phyloP scores from a whole-genome alignment of 2,888 invertebrate species.

The Melipona beecheii region DNA sequence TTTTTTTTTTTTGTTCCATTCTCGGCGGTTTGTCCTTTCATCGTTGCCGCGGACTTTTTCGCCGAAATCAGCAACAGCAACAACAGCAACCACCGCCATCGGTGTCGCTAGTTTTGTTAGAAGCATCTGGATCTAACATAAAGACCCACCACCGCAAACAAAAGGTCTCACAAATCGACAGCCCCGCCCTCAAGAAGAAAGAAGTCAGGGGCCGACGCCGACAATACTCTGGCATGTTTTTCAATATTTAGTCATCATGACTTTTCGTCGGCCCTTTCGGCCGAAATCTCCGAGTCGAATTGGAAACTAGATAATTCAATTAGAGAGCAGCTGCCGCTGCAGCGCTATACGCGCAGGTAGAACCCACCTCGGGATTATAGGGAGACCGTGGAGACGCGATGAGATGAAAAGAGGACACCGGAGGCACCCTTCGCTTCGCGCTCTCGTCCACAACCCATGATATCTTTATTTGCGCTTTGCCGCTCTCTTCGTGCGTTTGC shows the following conservation, averaged over 20 bases:
- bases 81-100: not conserved
- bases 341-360: constrained; percentile 67
- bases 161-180: constrained; percentile 71
- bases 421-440: constrained; percentile 68
- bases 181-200: constrained; percentile 72
- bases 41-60: constrained; percentile 13
- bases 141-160: constrained; percentile 74
- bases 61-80: not conserved
- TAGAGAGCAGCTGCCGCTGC: constrained; percentile 81
- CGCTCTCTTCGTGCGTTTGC: not conserved
- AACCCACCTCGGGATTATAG: constrained; percentile 59
- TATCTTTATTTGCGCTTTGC: constrained; percentile 72
- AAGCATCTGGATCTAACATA: constrained; percentile 71
- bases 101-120: constrained; percentile 15
- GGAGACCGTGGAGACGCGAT: constrained; percentile 38
- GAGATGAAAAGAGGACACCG: constrained; percentile 39
- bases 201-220: constrained; percentile 72
- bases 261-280: constrained; percentile 81
- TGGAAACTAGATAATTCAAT: constrained; percentile 84
- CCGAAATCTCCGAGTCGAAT: constrained; percentile 83
- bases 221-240: constrained; percentile 83
- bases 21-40: not conserved
- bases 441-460: constrained; percentile 63
- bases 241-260: constrained; percentile 84
- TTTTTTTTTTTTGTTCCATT: too few species aligned